Evolutionary conservation across 2,888 invertebrate species (phyloP).

Genomic region (Tipula confusa): DNA sequence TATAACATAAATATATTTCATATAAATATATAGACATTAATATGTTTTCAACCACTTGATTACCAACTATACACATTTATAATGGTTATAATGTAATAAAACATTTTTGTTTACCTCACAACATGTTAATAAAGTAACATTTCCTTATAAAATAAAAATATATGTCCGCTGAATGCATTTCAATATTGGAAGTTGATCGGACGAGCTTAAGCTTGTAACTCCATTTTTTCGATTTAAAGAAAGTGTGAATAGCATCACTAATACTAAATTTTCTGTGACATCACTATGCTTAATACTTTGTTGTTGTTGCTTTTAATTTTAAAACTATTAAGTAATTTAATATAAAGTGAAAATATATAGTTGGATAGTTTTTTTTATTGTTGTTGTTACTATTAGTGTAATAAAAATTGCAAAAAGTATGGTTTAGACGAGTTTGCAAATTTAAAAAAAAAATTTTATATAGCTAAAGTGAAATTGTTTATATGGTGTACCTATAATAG

Average conservation of each 20-base stretch:
- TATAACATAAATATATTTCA: not conserved
- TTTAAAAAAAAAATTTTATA: not conserved
- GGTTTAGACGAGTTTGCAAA: not conserved
- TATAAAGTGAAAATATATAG: not conserved
- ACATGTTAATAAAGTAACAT: not conserved
- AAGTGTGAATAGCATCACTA: not conserved
- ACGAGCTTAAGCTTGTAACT: too few species aligned
- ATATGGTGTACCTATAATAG: not conserved
- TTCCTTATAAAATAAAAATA: not conserved
- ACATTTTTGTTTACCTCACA: not conserved
- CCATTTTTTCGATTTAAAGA: not conserved
- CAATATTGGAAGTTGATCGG: not conserved
- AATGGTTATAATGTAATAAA: not conserved
- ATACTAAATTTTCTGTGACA: not conserved
- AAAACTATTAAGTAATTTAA: not conserved
- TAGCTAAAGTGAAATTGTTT: not conserved
- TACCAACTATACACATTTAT: not conserved
- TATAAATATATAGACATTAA: not conserved
- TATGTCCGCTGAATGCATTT: not conserved
- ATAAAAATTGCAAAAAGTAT: not conserved
- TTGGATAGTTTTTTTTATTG: not conserved
- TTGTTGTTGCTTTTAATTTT: not conserved
- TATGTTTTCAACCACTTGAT: not conserved
- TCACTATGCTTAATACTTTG: too few species aligned
- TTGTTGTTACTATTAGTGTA: not conserved